Evolutionary conservation across 2,888 invertebrate genomes (phyloP), one percentile per base, ranked within the genome.

Genomic region (Yponomeuta cagnagella): DNA sequence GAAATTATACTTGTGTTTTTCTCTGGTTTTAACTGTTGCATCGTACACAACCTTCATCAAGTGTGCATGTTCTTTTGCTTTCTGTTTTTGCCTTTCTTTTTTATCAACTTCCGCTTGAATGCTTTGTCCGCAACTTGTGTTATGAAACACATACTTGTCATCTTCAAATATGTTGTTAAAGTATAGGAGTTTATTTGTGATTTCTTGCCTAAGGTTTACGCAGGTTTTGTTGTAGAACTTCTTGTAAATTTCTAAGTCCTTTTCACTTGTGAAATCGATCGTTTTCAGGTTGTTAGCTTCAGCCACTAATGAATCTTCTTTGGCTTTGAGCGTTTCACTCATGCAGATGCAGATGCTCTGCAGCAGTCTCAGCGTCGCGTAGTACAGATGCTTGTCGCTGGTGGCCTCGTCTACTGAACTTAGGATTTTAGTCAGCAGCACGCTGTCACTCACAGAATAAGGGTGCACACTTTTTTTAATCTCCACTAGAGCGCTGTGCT

Each of bases 221-320:
- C 91, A 91, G 0, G 88, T 88, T 68, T 77, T 83, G 64, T 86
- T 85, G 74, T 88, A 88, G 72, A 90, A 84, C 70, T 82, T 85
- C 68, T 77, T 80, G 73, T 87, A 89, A 3, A 86, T 72, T 10
- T 83, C 79, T 0, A 85, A 72, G n/a, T 79, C 79, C 74, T 77
- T 74, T 31, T 75, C 73, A 8, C 12, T 71, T 75, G 71, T 72
- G 5, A 77, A 73, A 48, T 82, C 74, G 15, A 74, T 74, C 12
- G 33, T n/a, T 48, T 76, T 72, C 58, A 81, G 67, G 10, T 74
- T 71, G 70, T 81, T 80, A 1, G 73, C 75, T 12, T 77, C 77
- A 71, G 74, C 75, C n/a, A 76, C 72, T 10, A 79, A 73, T 58
- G 68, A 76, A 63, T 78, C 77, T 76, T 83, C 77, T 72, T 83